Conservation (phyloP, 2,888 invertebrate species). For the Barypeithes pellucidus region DNA sequence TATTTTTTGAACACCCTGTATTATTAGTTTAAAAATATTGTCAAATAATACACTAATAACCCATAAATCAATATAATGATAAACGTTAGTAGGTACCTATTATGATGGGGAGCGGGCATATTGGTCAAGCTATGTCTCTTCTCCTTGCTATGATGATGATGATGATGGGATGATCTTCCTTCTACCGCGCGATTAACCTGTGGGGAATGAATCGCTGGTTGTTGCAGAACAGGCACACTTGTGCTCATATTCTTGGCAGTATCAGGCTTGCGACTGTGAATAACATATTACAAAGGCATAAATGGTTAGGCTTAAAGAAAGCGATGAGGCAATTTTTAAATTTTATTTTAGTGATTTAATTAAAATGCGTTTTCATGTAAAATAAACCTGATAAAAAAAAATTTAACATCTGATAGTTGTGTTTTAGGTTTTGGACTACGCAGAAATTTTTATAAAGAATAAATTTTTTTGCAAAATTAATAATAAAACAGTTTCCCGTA, state of each 20-base stretch:
- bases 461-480: too few relatives aligned
- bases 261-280: slow-evolving; percentile 46
- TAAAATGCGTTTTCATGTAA: too few relatives aligned
- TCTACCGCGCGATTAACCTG: slow-evolving; percentile 32
- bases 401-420: too few relatives aligned
- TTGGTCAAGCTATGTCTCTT: slow-evolving; percentile 77
- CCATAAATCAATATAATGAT: neutral
- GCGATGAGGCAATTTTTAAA: too few relatives aligned
- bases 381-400: too few relatives aligned
- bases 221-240: slow-evolving; percentile 30
- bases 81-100: slow-evolving; percentile 39
- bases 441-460: too few relatives aligned
- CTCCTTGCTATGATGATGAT: slow-evolving; percentile 67
- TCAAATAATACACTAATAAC: too few relatives aligned
- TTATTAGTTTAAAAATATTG: too few relatives aligned
- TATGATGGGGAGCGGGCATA: slow-evolving; percentile 68
- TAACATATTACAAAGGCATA: slow-evolving; percentile 16
- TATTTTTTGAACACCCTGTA: too few relatives aligned
- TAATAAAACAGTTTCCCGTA: too few relatives aligned
- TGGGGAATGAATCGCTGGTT: slow-evolving; percentile 34
- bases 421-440: too few relatives aligned
- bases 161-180: slow-evolving; percentile 56
- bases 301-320: neutral
- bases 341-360: too few relatives aligned
- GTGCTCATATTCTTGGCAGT: slow-evolving; percentile 21